Evolutionary conservation across 2,797 vertebrate genomes (phyloP).

Genomic region (Falco peregrinus): DNA sequence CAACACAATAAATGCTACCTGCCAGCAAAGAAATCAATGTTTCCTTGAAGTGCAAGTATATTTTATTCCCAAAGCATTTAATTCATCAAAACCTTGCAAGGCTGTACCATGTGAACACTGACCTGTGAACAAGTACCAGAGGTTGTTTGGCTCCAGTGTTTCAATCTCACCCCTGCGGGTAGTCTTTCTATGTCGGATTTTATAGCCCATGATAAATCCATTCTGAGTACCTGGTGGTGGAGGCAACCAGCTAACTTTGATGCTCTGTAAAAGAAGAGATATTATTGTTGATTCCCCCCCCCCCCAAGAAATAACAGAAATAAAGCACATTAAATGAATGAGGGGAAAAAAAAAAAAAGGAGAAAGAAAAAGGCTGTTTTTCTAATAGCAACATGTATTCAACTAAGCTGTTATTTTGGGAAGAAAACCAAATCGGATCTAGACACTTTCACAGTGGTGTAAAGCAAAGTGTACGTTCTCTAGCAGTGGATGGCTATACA

Average conservation of each 20-base stretch:
- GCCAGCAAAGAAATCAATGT: not conserved
- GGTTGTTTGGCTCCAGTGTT: slow-evolving; percentile 92
- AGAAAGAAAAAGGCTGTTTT: not conserved
- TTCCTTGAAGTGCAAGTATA: slow-evolving; percentile 30
- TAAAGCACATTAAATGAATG: not conserved
- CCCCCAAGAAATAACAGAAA: not conserved
- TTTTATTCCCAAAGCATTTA: slow-evolving; percentile 57
- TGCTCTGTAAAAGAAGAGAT: slow-evolving; percentile 83
- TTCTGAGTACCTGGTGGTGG: slow-evolving; percentile 85
- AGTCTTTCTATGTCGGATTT: slow-evolving; percentile 92
- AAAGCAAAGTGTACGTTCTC: not conserved
- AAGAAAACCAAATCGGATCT: not conserved
- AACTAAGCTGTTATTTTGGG: not conserved
- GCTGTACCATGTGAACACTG: slow-evolving; percentile 36
- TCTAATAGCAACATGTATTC: not conserved
- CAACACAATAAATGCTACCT: slow-evolving; percentile 35
- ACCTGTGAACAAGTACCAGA: slow-evolving; percentile 97
- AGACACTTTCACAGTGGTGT: not conserved
- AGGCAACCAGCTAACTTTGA: slow-evolving; percentile 93
- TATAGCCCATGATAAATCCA: slow-evolving; percentile 92
- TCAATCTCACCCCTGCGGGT: slow-evolving; percentile 91
- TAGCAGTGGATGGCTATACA: not conserved
- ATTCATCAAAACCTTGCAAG: slow-evolving; percentile 20
- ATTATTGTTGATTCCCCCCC: not conserved
- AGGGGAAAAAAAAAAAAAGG: no score